Conservation (phyloP, 2,113 vertebrate species). For the Morone saxatilis region DNA sequence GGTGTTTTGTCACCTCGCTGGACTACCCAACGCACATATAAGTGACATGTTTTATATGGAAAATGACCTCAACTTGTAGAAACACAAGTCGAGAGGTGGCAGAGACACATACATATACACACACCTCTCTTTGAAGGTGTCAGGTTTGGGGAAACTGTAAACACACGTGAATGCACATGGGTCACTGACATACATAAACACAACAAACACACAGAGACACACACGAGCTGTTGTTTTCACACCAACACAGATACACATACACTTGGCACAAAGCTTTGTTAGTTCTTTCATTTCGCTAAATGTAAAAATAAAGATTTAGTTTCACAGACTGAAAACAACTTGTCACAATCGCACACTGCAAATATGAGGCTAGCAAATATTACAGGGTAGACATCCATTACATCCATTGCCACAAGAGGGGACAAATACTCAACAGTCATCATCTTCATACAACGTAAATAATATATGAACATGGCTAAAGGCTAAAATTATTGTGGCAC, state of each 20-base stretch:
- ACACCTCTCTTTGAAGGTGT: constrained; percentile 38
- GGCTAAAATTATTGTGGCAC: constrained; percentile 50
- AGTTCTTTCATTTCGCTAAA: constrained; percentile 15
- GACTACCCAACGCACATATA: constrained; percentile 10
- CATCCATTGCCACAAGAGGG: constrained; percentile 8
- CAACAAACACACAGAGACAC: background rate
- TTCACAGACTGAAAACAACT: constrained; percentile 21
- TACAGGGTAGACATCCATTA: background rate
- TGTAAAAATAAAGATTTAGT: constrained; percentile 36
- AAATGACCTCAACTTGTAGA: constrained; percentile 63
- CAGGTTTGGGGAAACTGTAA: constrained; percentile 20
- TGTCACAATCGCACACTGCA: background rate
- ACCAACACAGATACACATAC: constrained; percentile 2
- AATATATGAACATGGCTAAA: constrained; percentile 30
- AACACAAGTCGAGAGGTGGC: constrained; percentile 18
- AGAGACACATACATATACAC: background rate
- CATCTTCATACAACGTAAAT: constrained; percentile 29
- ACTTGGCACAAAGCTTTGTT: constrained; percentile 57
- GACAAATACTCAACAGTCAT: constrained; percentile 11
- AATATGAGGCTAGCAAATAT: constrained; percentile 1
- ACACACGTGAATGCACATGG: background rate
- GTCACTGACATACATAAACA: constrained; percentile 3
- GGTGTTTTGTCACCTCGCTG: constrained; percentile 33
- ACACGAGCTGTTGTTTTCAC: background rate
- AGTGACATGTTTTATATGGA: constrained; percentile 40